Conservation (phyloP, 2,888 invertebrate genomes). For the Euzophera pinguis region DNA sequence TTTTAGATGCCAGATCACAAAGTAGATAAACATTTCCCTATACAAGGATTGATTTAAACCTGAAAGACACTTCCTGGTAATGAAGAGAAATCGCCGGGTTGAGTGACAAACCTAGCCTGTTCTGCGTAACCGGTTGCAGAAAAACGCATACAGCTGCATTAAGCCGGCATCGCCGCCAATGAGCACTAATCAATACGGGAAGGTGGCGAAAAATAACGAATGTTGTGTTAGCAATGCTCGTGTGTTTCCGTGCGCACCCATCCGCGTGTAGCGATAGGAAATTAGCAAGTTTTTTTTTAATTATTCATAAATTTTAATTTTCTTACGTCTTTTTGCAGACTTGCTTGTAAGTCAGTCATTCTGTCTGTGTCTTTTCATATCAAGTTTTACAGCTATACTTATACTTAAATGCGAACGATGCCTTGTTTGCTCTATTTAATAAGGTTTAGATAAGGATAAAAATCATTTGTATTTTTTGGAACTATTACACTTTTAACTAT, state of each 20-base stretch:
- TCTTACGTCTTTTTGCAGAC: not conserved
- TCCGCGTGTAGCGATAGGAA: conserved; percentile 39
- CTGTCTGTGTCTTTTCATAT: no score
- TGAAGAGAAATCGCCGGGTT: not conserved
- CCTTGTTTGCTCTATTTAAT: no score
- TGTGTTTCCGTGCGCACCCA: conserved; percentile 59
- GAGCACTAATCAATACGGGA: conserved; percentile 73
- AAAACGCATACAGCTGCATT: conserved; percentile 12
- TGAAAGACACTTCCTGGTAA: not conserved
- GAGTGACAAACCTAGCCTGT: conserved; percentile 1
- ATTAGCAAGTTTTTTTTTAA: conserved; percentile 15
- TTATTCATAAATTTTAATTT: no score
- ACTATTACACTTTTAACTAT: no score
- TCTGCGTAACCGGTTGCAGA: conserved; percentile 4
- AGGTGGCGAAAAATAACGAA: conserved; percentile 78
- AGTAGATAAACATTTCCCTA: not conserved
- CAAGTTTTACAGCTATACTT: no score
- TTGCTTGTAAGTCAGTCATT: not conserved
- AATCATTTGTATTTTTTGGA: no score
- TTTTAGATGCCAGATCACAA: not conserved
- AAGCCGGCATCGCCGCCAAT: conserved; percentile 37
- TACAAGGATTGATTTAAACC: not conserved
- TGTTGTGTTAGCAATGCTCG: conserved; percentile 68
- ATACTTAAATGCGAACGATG: no score
- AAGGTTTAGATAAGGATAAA: no score